Evolutionary conservation across 2,888 invertebrate genomes (phyloP).

Genomic region (Thalpophila matura): DNA sequence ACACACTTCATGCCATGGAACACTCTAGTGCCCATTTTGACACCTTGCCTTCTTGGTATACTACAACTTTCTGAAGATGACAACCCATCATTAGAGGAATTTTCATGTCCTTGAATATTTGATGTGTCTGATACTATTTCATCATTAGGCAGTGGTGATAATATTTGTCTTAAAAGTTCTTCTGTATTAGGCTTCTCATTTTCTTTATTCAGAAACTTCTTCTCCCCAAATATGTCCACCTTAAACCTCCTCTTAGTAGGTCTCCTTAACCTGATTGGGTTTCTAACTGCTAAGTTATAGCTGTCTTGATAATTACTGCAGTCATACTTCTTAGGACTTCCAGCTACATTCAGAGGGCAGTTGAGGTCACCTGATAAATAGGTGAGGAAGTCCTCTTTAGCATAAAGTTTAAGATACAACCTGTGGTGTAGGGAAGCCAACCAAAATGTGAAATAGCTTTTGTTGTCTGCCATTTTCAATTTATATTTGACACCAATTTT

Average conservation of each 20-base stretch:
- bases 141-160: conserved; percentile 79
- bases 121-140: conserved; percentile 71
- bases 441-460: conserved; percentile 94
- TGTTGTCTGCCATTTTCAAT: conserved; percentile 93
- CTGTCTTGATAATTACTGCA: conserved; percentile 89
- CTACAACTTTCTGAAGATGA: conserved; percentile 88
- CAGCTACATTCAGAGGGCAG: conserved; percentile 84
- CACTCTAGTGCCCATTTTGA: conserved; percentile 94
- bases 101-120: conserved; percentile 72
- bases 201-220: conserved; percentile 92
- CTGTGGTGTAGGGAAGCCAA: conserved; percentile 95
- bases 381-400: conserved; percentile 93
- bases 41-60: conserved; percentile 91
- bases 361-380: conserved; percentile 92
- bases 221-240: conserved; percentile 87
- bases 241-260: conserved; percentile 89
- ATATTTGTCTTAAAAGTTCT: conserved; percentile 80
- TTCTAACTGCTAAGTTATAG: conserved; percentile 88
- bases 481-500: conserved; percentile 93
- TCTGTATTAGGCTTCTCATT: conserved; percentile 92
- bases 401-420: conserved; percentile 93
- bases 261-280: conserved; percentile 80
- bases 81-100: conserved; percentile 85
- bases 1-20: conserved; percentile 88
- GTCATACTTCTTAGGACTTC: conserved; percentile 75